Evolutionary conservation across 2,113 vertebrate genomes (phyloP).

Genomic region (Sminthopsis crassicaudata): DNA sequence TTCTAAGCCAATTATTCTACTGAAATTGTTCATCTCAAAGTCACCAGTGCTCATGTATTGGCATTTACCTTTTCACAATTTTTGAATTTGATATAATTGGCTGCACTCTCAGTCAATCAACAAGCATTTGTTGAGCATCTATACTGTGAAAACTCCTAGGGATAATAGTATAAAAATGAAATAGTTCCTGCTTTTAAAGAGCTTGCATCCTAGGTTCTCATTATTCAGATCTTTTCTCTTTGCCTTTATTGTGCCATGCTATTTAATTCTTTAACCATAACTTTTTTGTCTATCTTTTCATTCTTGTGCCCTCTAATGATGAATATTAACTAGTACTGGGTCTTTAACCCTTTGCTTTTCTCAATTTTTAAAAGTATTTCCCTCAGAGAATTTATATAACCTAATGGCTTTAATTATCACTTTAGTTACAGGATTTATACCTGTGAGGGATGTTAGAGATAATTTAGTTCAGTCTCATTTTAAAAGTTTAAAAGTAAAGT

Average conservation of each 20-base stretch:
- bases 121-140: background rate
- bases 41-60: background rate
- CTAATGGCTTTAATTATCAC: background rate
- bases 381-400: background rate
- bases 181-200: background rate
- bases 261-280: background rate
- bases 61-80: background rate
- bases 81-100: background rate
- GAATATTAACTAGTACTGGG: background rate
- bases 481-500: background rate
- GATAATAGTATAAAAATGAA: background rate
- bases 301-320: background rate
- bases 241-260: background rate
- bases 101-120: background rate
- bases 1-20: background rate
- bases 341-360: background rate
- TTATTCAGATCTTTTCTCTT: slow-evolving; percentile 20
- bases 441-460: background rate
- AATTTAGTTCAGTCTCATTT: background rate
- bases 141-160: background rate
- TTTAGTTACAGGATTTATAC: background rate
- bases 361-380: background rate
- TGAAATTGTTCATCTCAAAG: background rate
- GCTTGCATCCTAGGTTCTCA: background rate
- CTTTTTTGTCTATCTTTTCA: background rate